Evolutionary conservation across 1,140 invertebrate genomes (phyloP), one percentile per base, ranked within the genome.

Genomic region (Lerema accius): DNA sequence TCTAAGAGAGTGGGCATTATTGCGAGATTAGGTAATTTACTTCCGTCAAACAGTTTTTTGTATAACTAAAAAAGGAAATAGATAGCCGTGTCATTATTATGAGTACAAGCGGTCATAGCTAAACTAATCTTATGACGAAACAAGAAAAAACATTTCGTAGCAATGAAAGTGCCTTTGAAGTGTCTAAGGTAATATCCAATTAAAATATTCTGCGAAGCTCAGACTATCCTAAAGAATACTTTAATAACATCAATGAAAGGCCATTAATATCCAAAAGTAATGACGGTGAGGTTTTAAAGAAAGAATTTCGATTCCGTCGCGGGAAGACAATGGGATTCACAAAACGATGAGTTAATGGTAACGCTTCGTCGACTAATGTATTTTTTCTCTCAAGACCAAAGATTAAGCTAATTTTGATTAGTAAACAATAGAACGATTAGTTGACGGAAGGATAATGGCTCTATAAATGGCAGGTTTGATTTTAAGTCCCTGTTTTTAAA

Each of bases 371-470:
- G 40, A 6, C 35, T 7, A n/a, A 37, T 11, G 28, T 10, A 15
- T 45, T 42, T 46, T 58, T 56, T 45, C 13, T 42, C 23, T 37
- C 40, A n/a, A 13, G 39, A 43, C 14, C 32, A 0, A 26, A 58
- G 53, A 58, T 58, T 45, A 58, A 58, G 55, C 53, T 58, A 58
- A 58, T 58, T 58, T 58, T 58, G 55, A 58, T 58, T 58, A 58
- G 55, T 23, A 46, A 58, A 58, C 55, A 58, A 58, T 46, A 15
- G 55, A 28, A 16, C 28, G 40, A 58, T 58, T 45, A 13, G 14
- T 23, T 11, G n/a, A 37, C 2, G 28, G n/a, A 7, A 37, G 10
- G 35, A 37, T 11, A 37, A 37, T 37, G n/a, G n/a, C 1, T 11
- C 35, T 11, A n/a, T 37, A 11, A 11, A 15, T 46, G 9, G 35